These are phyloP conservation scores for Aphidius colemani DNA, from an alignment of 2,888 invertebrate species.

Conservation along the genomic window DNA sequence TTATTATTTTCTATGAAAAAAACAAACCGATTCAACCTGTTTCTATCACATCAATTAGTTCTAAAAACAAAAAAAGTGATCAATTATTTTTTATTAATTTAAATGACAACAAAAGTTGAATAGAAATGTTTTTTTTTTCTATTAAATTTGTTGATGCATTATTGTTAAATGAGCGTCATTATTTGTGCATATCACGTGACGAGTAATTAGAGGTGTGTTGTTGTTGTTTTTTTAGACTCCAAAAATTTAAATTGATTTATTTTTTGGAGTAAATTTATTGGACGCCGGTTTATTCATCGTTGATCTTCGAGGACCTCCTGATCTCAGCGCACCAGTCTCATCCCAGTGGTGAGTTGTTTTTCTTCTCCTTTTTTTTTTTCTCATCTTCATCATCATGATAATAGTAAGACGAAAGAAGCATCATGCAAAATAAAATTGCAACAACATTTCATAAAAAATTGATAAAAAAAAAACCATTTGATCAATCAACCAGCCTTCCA, in stretches of 20 bases:
- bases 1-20: no score
- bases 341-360: conserved; percentile 24
- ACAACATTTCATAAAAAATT: no score
- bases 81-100: no score
- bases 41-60: no score
- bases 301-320: background rate
- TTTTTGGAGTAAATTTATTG: conserved; percentile 16
- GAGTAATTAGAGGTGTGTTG: conserved; percentile 23
- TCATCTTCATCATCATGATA: background rate
- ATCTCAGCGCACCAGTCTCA: conserved; percentile 19
- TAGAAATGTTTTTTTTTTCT: background rate
- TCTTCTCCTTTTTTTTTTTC: background rate
- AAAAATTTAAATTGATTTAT: background rate
- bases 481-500: conserved; percentile 6
- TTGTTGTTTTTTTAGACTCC: no score
- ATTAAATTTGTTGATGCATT: background rate
- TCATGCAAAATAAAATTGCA: background rate
- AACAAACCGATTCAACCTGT: no score
- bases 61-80: no score
- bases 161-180: conserved; percentile 22
- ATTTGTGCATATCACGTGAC: conserved; percentile 13
- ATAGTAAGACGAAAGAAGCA: background rate
- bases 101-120: no score
- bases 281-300: conserved; percentile 24
- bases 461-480: background rate